These are phyloP conservation scores for Intellagama lesueurii DNA, from an alignment of 2,797 vertebrate genomes.

Conservation along the genomic window DNA sequence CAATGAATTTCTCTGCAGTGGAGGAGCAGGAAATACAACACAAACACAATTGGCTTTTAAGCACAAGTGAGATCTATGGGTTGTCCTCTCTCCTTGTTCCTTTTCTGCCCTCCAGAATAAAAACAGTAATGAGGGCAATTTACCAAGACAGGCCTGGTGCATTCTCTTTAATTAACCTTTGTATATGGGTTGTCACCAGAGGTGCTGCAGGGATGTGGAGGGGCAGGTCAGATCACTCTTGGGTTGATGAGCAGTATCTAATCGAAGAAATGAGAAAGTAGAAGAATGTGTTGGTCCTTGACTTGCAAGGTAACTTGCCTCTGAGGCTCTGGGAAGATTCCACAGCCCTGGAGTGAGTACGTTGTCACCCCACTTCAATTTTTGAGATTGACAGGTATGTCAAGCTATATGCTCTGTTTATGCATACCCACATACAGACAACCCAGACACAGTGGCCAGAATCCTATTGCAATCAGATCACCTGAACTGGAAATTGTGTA, in stretches of 20 bases:
- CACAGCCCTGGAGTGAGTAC: neutral
- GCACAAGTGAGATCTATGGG: neutral
- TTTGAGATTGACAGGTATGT: neutral
- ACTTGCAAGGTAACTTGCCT: neutral
- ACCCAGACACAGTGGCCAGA: neutral
- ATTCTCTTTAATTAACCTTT: conserved; percentile 34
- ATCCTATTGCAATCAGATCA: neutral
- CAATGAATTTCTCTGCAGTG: conserved; percentile 42
- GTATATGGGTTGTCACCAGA: neutral
- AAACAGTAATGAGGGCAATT: conserved; percentile 29
- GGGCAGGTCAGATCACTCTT: neutral
- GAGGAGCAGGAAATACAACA: conserved; percentile 39
- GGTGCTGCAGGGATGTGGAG: neutral
- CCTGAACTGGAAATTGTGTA: too few relatives aligned
- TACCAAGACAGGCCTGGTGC: conserved; percentile 20
- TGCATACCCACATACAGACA: neutral
- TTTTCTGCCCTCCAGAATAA: conserved; percentile 37
- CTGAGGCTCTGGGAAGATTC: neutral
- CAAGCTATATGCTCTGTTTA: too few relatives aligned
- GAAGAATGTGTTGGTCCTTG: neutral
- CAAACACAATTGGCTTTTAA: conserved; percentile 31
- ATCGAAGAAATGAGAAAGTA: neutral
- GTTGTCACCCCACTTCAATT: neutral
- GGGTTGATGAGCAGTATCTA: neutral
- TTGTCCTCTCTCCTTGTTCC: neutral